Base-by-base conservation (phyloP, 2,888 invertebrate genomes). In the Hydraecia micacea region DNA sequence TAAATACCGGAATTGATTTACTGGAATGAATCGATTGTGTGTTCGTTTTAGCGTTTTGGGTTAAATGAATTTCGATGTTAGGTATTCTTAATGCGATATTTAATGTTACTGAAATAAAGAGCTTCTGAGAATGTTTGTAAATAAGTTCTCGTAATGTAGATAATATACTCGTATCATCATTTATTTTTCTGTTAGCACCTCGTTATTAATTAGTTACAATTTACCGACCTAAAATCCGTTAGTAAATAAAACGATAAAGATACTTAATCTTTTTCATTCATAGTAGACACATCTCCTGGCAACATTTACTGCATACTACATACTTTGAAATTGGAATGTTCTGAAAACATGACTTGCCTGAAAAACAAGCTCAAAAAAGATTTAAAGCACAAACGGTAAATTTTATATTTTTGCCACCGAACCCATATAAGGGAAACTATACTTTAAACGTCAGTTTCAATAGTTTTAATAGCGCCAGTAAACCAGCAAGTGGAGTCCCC, bases 1-100 rank as follows among this genome's bases (percentile, higher is more conserved):
- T 77, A 83, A 79, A 88, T 87, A 87, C 71, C 85, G 55, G 68
- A 73, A 87, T 77, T 79, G 71, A 80, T 83, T 77, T 76, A 79
- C 84, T 78, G 83, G 83, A 77, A 52, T 28, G n/a, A 86, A 86
- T 76, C 77, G 77, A 74, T 63, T 77, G 77, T 80, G 79, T 55
- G 75, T 39, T 60, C 69, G 79, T 46, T 73, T 70, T 63, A 76
- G 58, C 62, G 75, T 75, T 75, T 80, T 52, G 62, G 36, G 52
- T 62, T 74, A 75, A 71, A 84, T 74, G n/a, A 74, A 62, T 76
- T 73, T 73, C 21, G 46, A 36, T 75, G 63, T 60, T 79, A n/a
- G n/a, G n/a, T n/a, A n/a, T 49, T 76, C 25, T 75, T 42, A 62
- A 55, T 55, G 25, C 60, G n/a, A 21, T 63, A 68, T 80, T 81